Percentiles rank a stretch among this genome's conserved stretches.
Conservation (phyloP, 1,140 invertebrate species). For the Philotrypesis tridentata region DNA sequence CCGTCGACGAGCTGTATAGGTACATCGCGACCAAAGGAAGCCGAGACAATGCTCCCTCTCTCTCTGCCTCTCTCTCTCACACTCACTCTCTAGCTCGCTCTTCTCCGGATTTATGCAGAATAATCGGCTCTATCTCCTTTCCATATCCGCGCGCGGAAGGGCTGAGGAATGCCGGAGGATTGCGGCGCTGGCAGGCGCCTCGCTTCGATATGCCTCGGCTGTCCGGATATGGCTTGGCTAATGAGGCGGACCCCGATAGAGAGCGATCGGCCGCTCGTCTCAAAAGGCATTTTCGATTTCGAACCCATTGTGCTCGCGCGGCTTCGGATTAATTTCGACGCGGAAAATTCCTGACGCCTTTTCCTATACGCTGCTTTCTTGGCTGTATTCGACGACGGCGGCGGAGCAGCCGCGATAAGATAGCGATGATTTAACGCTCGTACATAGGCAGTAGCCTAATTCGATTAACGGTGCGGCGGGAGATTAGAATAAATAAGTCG, state of each 20-base stretch:
- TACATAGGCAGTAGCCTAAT: too few species aligned
- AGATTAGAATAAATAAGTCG: background rate
- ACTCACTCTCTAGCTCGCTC: too few species aligned
- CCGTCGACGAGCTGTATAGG: constrained; percentile 36
- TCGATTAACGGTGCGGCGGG: too few species aligned
- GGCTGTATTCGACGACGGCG: too few species aligned
- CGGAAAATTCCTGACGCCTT: too few species aligned
- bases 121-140: background rate
- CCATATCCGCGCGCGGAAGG: background rate
- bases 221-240: background rate
- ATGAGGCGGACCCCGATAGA: background rate
- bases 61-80: too few species aligned
- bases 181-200: too few species aligned
- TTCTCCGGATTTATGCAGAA: background rate
- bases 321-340: background rate
- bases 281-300: background rate
- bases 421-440: too few species aligned
- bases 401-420: too few species aligned
- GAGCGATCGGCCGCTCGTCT: background rate
- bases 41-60: constrained; percentile 57
- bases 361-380: too few species aligned
- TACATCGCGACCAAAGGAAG: constrained; percentile 54
- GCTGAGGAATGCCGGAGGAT: background rate
- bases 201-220: background rate
- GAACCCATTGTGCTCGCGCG: background rate